phyloP scores from a whole-genome alignment of 2,888 invertebrate species.

The Bibio marci region DNA sequence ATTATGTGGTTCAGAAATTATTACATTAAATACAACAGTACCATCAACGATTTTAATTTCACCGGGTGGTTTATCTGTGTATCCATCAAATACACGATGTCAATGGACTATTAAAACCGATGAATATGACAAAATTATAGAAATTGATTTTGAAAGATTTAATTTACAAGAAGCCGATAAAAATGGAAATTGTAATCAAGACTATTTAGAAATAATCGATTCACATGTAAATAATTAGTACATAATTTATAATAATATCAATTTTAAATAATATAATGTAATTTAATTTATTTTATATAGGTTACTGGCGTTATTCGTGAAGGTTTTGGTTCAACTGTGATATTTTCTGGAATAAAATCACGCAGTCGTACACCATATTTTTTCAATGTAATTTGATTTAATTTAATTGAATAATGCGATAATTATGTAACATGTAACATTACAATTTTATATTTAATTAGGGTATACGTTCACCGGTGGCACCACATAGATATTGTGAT shows the following conservation, averaged over 20 bases:
- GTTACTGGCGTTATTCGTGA: slow-evolving; percentile 13
- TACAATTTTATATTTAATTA: too few species aligned
- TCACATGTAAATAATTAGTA: slow-evolving; percentile 24
- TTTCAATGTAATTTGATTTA: slow-evolving; percentile 9
- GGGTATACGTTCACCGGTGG: slow-evolving; percentile 16
- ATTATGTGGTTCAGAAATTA: slow-evolving; percentile 35
- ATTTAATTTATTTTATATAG: too few species aligned
- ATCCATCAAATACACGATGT: slow-evolving; percentile 38
- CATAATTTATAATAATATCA: too few species aligned
- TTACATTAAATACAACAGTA: slow-evolving; percentile 26
- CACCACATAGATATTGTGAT: slow-evolving; percentile 35
- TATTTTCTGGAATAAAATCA: slow-evolving; percentile 17
- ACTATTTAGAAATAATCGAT: slow-evolving; percentile 31
- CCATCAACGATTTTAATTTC: slow-evolving; percentile 20
- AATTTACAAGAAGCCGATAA: slow-evolving; percentile 29
- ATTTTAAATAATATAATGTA: too few species aligned
- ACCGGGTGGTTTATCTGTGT: slow-evolving; percentile 32
- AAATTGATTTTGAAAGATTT: slow-evolving; percentile 38
- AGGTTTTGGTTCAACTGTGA: slow-evolving; percentile 27
- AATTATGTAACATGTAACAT: too few species aligned
- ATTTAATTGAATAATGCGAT: too few species aligned
- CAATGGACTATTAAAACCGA: slow-evolving; percentile 34
- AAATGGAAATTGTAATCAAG: slow-evolving; percentile 30
- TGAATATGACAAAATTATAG: slow-evolving; percentile 19
- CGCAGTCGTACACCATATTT: slow-evolving; percentile 11